phyloP scores from a whole-genome alignment of 2,888 invertebrate species.

The Leuctra nigra region DNA sequence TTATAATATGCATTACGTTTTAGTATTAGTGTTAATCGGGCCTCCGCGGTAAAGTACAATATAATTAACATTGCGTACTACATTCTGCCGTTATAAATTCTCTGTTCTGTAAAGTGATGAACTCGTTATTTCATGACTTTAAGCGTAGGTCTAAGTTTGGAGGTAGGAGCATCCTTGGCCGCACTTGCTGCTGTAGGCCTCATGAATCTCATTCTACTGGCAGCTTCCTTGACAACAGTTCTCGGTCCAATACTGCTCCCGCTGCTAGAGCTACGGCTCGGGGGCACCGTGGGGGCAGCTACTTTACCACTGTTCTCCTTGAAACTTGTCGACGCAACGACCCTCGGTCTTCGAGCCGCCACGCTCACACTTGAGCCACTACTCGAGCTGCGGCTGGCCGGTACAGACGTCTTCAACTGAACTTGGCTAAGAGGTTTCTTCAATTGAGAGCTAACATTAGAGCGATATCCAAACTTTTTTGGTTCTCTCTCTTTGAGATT shows the following conservation, averaged over 20 bases:
- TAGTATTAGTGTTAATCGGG: too few species aligned
- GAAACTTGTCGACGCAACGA: slow-evolving; percentile 40
- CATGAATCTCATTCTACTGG: slow-evolving; percentile 62
- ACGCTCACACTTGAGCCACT: slow-evolving; percentile 49
- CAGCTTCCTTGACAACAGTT: slow-evolving; percentile 28
- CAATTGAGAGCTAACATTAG: slow-evolving; percentile 20
- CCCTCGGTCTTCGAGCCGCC: slow-evolving; percentile 29
- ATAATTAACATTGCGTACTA: too few species aligned
- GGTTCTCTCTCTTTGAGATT: slow-evolving; percentile 34
- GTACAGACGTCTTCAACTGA: slow-evolving; percentile 38
- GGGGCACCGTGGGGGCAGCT: slow-evolving; percentile 38
- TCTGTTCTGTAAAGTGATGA: too few species aligned
- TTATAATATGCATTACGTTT: too few species aligned
- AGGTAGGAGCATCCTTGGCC: slow-evolving; percentile 52
- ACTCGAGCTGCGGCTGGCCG: slow-evolving; percentile 52
- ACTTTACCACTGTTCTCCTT: slow-evolving; percentile 38
- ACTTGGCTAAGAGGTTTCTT: slow-evolving; percentile 34
- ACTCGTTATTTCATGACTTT: slow-evolving; percentile 8
- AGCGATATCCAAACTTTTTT: slow-evolving; percentile 18
- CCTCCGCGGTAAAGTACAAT: too few species aligned
- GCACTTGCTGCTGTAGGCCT: slow-evolving; percentile 79
- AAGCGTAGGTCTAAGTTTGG: not conserved
- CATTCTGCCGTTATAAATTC: too few species aligned
- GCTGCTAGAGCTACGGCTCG: slow-evolving; percentile 45
- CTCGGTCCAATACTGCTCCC: slow-evolving; percentile 41